Evolutionary conservation across 2,888 invertebrate genomes (phyloP).

Genomic region (Calameuta idolon): DNA sequence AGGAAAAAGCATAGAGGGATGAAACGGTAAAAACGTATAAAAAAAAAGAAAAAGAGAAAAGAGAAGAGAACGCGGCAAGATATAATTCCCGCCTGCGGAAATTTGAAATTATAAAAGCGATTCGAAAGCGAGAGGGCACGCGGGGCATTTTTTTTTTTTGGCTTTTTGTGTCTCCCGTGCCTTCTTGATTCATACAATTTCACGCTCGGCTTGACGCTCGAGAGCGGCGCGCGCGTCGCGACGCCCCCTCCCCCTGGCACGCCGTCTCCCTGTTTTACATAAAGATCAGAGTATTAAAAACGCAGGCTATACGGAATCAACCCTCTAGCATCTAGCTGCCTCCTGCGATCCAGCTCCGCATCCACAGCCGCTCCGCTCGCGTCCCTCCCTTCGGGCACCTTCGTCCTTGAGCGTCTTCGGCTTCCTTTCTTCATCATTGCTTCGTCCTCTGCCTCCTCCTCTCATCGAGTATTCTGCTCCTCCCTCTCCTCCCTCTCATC

Average conservation of each 20-base stretch:
- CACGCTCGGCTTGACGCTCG: conserved; percentile 64
- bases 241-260: conserved; percentile 19
- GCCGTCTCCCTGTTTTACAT: conserved; percentile 58
- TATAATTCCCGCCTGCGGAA: conserved; percentile 39
- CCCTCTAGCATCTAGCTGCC: conserved; percentile 40
- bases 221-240: conserved; percentile 41
- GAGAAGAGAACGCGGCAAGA: neutral
- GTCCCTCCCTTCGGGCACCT: conserved; percentile 15
- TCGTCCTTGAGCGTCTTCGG: conserved; percentile 9
- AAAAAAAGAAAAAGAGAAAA: too few species aligned
- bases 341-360: conserved; percentile 12
- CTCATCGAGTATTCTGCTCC: conserved; percentile 18
- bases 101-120: conserved; percentile 57
- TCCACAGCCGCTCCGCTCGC: neutral
- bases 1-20: neutral
- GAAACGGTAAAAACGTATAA: neutral
- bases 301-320: conserved; percentile 59
- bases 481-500: conserved; percentile 22
- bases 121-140: conserved; percentile 32
- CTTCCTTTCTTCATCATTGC: neutral
- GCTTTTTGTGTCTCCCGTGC: conserved; percentile 45
- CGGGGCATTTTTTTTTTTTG: conserved; percentile 34
- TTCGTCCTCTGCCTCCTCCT: conserved; percentile 4
- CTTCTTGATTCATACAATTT: conserved; percentile 66
- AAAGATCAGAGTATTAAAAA: conserved; percentile 68